Base-by-base conservation (phyloP, 2,888 invertebrate genomes). In the Leptarthrus brevirostris region DNA sequence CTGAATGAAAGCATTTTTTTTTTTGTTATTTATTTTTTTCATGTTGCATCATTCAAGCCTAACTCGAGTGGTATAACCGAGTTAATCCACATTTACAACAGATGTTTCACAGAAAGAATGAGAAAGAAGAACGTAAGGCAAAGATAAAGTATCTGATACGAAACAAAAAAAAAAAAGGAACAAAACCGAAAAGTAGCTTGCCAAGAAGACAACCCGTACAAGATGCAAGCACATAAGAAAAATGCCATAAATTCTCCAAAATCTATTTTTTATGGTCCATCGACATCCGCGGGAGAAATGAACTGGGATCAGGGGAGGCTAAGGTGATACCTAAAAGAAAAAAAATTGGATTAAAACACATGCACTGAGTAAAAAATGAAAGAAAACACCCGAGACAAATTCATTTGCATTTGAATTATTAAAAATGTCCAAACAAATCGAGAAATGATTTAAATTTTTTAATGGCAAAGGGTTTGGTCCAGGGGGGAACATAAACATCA, bases 391-490 rank as follows among this genome's bases (percentile, higher is more conserved):
- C 47, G 10, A 30, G 18, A 18, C 26, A 54, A 54, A 54, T 26
- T 66, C 49, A 69, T 69, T 69, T 69, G 52, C 69, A 69, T 69
- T 69, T 69, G 69, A 52, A 69, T 69, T 69, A 69, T 52, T 24
- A 69, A 52, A 52, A 69, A 30, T 52, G 69, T 69, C 69, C 69
- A 69, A 69, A 52, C 69, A 69, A 69, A 69, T 69, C 52, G 52
- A 16, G 16, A 69, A 69, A 49, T 69, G 52, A 52, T 34, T 52
- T 52, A 69, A 69, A 52, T 44, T 40, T 40, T 40, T 40, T 12
- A 40, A 30, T 30, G 5, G 30, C n/a, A n/a, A n/a, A n/a, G n/a
- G n/a, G n/a, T n/a, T n/a, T n/a, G n/a, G n/a, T n/a, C n/a, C n/a
- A n/a, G n/a, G n/a, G n/a, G n/a, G n/a, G n/a, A n/a, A n/a, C n/a